Percentiles rank a stretch among this genome's conserved stretches.
Conservation (phyloP, 2,888 invertebrate species). For the Isotomurus palustris region DNA sequence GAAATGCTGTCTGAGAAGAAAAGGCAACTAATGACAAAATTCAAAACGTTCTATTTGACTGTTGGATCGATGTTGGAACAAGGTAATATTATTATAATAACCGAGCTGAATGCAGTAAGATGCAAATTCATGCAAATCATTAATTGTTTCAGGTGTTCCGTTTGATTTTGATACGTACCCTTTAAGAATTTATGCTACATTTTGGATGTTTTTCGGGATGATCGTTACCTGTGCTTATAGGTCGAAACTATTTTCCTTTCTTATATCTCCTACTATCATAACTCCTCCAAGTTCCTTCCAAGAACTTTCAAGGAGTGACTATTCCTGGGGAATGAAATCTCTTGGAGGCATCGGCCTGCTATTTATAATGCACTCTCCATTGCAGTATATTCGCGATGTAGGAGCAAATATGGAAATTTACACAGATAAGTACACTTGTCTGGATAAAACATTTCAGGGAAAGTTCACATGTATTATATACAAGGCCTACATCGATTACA, state of each 20-base stretch:
- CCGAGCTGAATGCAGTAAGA: background rate
- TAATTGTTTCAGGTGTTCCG: conserved; percentile 27
- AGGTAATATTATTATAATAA: conserved; percentile 20
- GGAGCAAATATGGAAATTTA: conserved; percentile 40
- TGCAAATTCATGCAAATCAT: background rate
- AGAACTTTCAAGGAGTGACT: conserved; percentile 32
- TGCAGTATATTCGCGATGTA: conserved; percentile 31
- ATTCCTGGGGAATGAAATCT: conserved; percentile 40
- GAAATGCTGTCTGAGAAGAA: conserved; percentile 12
- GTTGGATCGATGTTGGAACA: conserved; percentile 42
- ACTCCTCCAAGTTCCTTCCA: conserved; percentile 38
- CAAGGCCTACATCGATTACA: conserved; percentile 42
- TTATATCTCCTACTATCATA: conserved; percentile 41
- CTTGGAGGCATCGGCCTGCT: conserved; percentile 41
- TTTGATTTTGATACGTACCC: conserved; percentile 27
- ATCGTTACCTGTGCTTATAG: conserved; percentile 38
- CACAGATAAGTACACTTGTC: conserved; percentile 40
- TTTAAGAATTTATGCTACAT: conserved; percentile 29
- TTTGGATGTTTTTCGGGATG: conserved; percentile 42
- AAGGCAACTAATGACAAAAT: conserved; percentile 22
- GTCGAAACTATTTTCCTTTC: conserved; percentile 41
- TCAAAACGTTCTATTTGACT: conserved; percentile 33
- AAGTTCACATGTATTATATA: conserved; percentile 44
- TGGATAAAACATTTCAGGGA: conserved; percentile 37
- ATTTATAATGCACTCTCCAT: conserved; percentile 42